Evolutionary conservation across 2,113 vertebrate genomes (phyloP).

Genomic region (Gasterosteus aculeatus): DNA sequence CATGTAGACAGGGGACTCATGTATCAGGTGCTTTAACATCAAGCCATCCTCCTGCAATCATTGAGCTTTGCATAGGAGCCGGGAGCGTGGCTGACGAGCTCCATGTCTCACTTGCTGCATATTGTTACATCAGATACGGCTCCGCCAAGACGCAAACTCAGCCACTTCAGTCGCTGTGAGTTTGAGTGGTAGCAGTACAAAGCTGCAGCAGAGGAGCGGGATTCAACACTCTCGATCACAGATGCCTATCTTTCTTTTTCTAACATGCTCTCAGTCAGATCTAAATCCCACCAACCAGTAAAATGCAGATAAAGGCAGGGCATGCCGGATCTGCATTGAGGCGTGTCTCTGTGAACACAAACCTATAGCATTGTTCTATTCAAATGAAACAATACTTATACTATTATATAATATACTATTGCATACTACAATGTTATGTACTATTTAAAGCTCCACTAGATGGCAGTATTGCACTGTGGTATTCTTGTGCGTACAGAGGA

Average conservation of each 20-base stretch:
- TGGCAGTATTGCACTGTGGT: constrained; percentile 57
- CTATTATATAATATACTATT: neutral
- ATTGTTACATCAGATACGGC: constrained; percentile 39
- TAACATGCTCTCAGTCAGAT: neutral
- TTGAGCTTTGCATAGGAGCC: constrained; percentile 20
- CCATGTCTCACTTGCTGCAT: constrained; percentile 19
- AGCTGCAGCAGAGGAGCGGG: neutral
- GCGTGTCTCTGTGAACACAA: neutral
- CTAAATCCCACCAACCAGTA: neutral
- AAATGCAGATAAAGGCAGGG: constrained; percentile 6
- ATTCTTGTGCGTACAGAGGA: neutral
- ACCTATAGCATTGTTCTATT: neutral
- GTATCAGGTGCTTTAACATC: neutral
- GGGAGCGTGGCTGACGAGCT: constrained; percentile 12
- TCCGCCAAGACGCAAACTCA: constrained; percentile 17
- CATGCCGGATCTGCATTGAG: neutral
- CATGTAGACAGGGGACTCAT: neutral
- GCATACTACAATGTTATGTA: neutral
- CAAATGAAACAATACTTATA: neutral
- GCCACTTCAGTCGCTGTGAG: constrained; percentile 12
- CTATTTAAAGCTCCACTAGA: constrained; percentile 57
- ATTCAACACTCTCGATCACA: constrained; percentile 6
- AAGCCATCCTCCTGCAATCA: constrained; percentile 4
- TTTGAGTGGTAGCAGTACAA: constrained; percentile 2
- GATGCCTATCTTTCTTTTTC: constrained; percentile 2